Percentiles rank a stretch among this genome's conserved stretches.
phyloP scores from a whole-genome alignment of 2,797 vertebrate genomes.

The Gymnothorax javanicus region DNA sequence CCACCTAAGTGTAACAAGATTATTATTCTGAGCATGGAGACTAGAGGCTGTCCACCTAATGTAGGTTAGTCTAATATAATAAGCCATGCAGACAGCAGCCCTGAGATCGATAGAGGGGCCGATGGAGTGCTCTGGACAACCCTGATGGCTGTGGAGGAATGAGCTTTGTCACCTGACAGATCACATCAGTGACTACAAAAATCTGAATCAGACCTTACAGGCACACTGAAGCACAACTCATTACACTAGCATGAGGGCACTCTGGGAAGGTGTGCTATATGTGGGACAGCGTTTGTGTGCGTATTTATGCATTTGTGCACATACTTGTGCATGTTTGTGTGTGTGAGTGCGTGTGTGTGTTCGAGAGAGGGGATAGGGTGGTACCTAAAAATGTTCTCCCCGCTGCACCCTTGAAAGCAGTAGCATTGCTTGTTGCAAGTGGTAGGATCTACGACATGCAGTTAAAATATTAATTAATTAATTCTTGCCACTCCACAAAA shows the following conservation, averaged over 20 bases:
- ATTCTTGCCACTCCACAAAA: background rate
- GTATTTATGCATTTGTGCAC: background rate
- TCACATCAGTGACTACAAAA: constrained; percentile 29
- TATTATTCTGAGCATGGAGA: background rate
- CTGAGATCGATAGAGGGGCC: constrained; percentile 25
- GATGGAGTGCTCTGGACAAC: background rate
- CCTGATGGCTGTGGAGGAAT: constrained; percentile 18
- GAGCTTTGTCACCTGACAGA: constrained; percentile 39
- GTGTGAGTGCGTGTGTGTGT: background rate
- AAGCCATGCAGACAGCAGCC: constrained; percentile 21
- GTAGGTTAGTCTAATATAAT: constrained; percentile 21
- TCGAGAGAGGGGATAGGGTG: background rate
- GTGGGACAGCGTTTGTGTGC: no score
- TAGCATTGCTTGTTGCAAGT: background rate
- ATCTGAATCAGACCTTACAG: constrained; percentile 22
- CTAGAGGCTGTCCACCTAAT: background rate
- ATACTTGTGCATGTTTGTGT: background rate
- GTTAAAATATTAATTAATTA: background rate
- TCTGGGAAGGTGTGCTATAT: background rate
- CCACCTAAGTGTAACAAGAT: background rate
- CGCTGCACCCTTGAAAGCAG: background rate
- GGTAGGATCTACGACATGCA: background rate
- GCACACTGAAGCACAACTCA: constrained; percentile 2
- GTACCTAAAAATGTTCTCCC: background rate
- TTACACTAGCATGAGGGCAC: background rate